Evolutionary conservation across 2,888 invertebrate genomes (phyloP).

Genomic region (Phyllotreta striolata): DNA sequence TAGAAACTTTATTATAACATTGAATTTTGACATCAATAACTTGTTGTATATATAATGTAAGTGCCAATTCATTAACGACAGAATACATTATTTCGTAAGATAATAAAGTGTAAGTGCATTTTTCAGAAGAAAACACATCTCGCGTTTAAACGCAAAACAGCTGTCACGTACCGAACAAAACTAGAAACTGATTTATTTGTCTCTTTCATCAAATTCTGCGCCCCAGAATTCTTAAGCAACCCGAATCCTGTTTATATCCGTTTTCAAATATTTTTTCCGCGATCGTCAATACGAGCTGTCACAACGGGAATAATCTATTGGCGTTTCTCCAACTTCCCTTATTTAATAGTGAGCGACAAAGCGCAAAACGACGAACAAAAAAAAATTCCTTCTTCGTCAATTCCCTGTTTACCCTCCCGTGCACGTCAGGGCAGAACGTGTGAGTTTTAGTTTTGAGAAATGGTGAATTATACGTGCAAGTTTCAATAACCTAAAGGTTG

Average conservation of each 20-base stretch:
- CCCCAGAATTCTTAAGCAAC: not conserved
- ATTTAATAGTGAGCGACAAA: conserved; percentile 12
- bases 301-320: conserved; percentile 14
- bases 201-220: not conserved
- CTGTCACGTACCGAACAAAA: not conserved
- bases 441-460: too few species aligned
- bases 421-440: too few species aligned
- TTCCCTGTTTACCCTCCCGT: conserved; percentile 11
- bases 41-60: too few species aligned
- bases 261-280: conserved; percentile 12
- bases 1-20: too few species aligned
- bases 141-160: too few species aligned
- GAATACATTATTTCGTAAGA: too few species aligned
- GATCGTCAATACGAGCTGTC: conserved; percentile 6
- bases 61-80: too few species aligned
- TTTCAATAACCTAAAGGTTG: too few species aligned
- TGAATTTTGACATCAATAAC: too few species aligned
- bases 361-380: conserved; percentile 21
- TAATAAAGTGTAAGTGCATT: too few species aligned
- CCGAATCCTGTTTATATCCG: conserved; percentile 1
- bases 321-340: conserved; percentile 18
- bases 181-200: not conserved
- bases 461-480: too few species aligned
- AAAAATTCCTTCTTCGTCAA: conserved; percentile 20
- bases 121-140: too few species aligned